These are phyloP conservation scores for Teleiodes luculella DNA, from an alignment of 2,888 invertebrate genomes.

Conservation along the genomic window DNA sequence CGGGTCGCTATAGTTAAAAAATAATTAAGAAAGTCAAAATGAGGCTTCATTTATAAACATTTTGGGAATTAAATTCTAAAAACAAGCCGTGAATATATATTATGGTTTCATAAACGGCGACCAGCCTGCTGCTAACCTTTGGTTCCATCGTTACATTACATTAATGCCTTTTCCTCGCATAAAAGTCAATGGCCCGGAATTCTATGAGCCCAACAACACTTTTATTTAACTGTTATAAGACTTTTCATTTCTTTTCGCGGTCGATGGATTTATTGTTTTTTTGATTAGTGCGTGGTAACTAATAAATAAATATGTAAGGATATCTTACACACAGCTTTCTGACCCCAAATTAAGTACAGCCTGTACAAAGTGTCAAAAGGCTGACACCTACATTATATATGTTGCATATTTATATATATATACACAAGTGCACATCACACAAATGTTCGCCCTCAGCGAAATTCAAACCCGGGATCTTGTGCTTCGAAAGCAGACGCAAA, in stretches of 20 bases:
- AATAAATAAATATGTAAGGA: too few species aligned
- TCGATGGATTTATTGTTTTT: constrained; percentile 32
- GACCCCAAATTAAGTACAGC: too few species aligned
- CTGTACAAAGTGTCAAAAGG: background rate
- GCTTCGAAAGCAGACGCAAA: too few species aligned
- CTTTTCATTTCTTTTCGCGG: constrained; percentile 42
- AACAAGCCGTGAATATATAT: background rate
- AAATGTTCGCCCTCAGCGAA: too few species aligned
- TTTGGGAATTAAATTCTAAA: too few species aligned
- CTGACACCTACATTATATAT: background rate
- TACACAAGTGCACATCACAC: too few species aligned
- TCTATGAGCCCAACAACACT: constrained; percentile 56
- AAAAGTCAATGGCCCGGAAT: constrained; percentile 59
- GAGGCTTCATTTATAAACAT: too few species aligned
- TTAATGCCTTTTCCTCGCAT: constrained; percentile 53
- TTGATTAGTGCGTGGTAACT: constrained; percentile 32
- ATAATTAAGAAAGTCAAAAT: too few species aligned
- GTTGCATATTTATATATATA: background rate
- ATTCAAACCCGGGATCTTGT: too few species aligned
- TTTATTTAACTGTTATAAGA: constrained; percentile 62
- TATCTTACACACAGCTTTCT: too few species aligned
- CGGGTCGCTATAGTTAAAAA: too few species aligned
- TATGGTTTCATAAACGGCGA: background rate
- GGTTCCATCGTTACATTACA: constrained; percentile 44
- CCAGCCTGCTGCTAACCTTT: constrained; percentile 1